Evolutionary conservation across 1,140 invertebrate species (phyloP), one percentile per base, ranked within the genome.

Genomic region (Cotesia vestalis): DNA sequence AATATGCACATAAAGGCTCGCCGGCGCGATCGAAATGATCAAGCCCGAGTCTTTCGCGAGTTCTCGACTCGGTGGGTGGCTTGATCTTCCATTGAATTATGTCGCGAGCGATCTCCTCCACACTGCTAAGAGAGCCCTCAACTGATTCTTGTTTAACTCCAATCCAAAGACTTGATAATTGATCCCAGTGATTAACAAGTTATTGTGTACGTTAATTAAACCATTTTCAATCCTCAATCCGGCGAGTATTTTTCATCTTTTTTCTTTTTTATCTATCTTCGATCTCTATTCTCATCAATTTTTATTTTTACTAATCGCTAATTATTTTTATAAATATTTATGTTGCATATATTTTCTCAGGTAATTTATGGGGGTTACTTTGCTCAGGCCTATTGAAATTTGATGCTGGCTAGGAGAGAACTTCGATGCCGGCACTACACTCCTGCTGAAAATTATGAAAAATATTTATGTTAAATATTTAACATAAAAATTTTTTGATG

Each of bases 1-100:
- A 85, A 84, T 85, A 85, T 85, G 82, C 81, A 84, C 84, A 85
- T 85, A 84, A 85, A 85, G 83, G 81, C 75, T 67, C 78, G 77
- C 78, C 81, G 82, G 83, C 82, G 84, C 84, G 83, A 84, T 84
- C 83, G 78, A 81, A 79, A 82, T 81, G 80, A 82, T 82, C 80
- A 81, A 78, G 78, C 40, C 40, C 79, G 80, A 80, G 78, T 78
- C 83, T 75, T 66, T 78, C 11, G 66, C 11, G 51, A 67, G 5
- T 17, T 12, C 40, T 52, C 52, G 11, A 60, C 79, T 75, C 78
- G 73, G 80, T 82, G 81, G 81, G 81, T 82, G 81, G 81, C 66
- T 55, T 55, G 66, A 67, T 67, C 66, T 67, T 67, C 66, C 40
- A 51, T 67, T 67, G 66, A 67, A 67, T 67, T 55, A 67, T 67